These are phyloP conservation scores for Gymnorhina tibicen DNA, from an alignment of 2,113 vertebrate species.

Conservation along the genomic window DNA sequence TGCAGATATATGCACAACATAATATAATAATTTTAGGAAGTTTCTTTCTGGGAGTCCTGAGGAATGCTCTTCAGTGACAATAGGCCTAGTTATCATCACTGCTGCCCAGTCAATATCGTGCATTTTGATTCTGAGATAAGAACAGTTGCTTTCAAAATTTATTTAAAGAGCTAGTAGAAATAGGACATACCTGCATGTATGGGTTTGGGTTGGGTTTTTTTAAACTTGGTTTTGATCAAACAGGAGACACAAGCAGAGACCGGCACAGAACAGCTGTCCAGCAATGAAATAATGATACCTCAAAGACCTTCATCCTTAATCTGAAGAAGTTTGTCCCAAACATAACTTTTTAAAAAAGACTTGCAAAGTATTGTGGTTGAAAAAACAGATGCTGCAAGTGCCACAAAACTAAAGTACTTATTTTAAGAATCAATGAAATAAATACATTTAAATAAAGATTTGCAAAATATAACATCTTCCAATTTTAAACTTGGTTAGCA, in stretches of 20 bases:
- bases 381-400: not conserved
- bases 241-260: not conserved
- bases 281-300: not conserved
- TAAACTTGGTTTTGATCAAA: not conserved
- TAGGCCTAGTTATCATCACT: not conserved
- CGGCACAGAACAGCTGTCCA: not conserved
- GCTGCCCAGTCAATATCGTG: not conserved
- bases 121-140: not conserved
- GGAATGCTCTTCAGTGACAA: not conserved
- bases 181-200: not conserved
- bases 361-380: not conserved
- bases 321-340: not conserved
- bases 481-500: not conserved
- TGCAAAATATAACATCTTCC: not conserved
- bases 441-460: not conserved
- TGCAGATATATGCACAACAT: not conserved
- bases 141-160: not conserved
- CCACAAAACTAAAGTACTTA: not conserved
- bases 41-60: not conserved
- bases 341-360: not conserved
- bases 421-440: not conserved
- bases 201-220: not conserved
- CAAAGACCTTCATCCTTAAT: not conserved
- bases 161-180: not conserved
- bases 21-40: not conserved